Conservation (phyloP, 1,140 invertebrate species). For the Achroia grisella region DNA sequence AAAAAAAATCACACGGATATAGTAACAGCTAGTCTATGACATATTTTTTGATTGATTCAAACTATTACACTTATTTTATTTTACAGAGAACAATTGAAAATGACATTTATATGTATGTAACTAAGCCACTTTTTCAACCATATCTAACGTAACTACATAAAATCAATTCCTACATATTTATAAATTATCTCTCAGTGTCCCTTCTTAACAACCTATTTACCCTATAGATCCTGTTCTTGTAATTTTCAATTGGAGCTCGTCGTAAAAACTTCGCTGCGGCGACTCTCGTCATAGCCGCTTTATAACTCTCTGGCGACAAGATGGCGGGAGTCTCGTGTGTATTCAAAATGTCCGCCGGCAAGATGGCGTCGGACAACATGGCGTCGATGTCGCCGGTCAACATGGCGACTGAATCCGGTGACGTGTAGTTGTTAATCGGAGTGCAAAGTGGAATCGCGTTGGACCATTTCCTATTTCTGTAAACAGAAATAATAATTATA, state of each 20-base stretch:
- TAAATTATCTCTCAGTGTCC: slow-evolving; percentile 58
- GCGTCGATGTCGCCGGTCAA: slow-evolving; percentile 59
- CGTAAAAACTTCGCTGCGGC: slow-evolving; percentile 44
- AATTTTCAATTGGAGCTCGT: slow-evolving; percentile 46
- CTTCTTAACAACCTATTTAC: slow-evolving; percentile 54
- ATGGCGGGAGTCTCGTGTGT: slow-evolving; percentile 57
- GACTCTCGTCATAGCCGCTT: slow-evolving; percentile 58
- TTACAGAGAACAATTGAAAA: too few species aligned
- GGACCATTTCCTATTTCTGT: slow-evolving; percentile 88
- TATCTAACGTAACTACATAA: too few species aligned
- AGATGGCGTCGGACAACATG: slow-evolving; percentile 62
- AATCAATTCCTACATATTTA: not conserved
- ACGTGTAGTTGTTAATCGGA: slow-evolving; percentile 51
- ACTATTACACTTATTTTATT: too few species aligned
- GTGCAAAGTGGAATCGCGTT: slow-evolving; percentile 84
- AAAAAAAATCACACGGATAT: too few species aligned
- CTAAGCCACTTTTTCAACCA: too few species aligned
- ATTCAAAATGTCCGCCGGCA: slow-evolving; percentile 47
- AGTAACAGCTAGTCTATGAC: too few species aligned
- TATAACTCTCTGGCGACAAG: slow-evolving; percentile 56
- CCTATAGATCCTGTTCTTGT: slow-evolving; percentile 53
- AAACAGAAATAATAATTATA: slow-evolving; percentile 2
- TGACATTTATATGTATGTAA: too few species aligned
- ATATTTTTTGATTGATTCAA: too few species aligned
- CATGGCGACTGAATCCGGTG: slow-evolving; percentile 46